These are phyloP conservation scores for Acipenser oxyrinchus DNA, from an alignment of 2,797 vertebrate species.

Conservation along the genomic window DNA sequence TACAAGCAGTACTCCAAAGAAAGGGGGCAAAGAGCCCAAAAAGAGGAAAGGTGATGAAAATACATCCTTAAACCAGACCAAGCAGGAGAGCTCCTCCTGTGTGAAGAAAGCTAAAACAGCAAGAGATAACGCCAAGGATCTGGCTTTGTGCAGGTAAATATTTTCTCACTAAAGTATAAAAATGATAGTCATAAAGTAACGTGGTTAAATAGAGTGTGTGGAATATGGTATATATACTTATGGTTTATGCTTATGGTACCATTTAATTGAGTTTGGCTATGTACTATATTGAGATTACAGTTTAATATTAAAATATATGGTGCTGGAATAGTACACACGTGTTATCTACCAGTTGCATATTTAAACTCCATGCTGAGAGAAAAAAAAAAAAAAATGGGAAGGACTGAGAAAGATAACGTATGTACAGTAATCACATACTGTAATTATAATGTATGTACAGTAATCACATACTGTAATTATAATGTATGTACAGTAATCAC, in stretches of 20 bases:
- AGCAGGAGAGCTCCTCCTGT: constrained; percentile 71
- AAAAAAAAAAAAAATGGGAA: too few species aligned
- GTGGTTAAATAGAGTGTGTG: background rate
- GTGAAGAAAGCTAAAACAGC: constrained; percentile 81
- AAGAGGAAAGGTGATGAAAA: constrained; percentile 81
- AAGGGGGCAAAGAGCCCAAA: constrained; percentile 73
- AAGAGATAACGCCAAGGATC: constrained; percentile 84
- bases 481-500: too few species aligned
- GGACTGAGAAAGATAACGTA: too few species aligned
- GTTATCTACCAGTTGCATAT: too few species aligned
- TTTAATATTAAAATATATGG: too few species aligned
- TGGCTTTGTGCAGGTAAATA: constrained; percentile 86
- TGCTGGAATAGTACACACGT: too few species aligned
- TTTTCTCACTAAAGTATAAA: background rate
- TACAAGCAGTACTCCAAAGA: constrained; percentile 75
- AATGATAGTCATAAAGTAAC: constrained; percentile 10
- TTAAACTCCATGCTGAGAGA: too few species aligned
- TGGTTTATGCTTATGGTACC: background rate
- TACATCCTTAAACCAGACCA: constrained; percentile 54
- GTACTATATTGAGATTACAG: too few species aligned
- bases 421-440: too few species aligned
- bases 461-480: too few species aligned
- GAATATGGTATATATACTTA: background rate
- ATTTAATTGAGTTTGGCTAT: too few species aligned
- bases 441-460: too few species aligned